These are phyloP conservation scores for Drosophila multiciliata DNA, from an alignment of 2,888 invertebrate species.

Conservation along the genomic window DNA sequence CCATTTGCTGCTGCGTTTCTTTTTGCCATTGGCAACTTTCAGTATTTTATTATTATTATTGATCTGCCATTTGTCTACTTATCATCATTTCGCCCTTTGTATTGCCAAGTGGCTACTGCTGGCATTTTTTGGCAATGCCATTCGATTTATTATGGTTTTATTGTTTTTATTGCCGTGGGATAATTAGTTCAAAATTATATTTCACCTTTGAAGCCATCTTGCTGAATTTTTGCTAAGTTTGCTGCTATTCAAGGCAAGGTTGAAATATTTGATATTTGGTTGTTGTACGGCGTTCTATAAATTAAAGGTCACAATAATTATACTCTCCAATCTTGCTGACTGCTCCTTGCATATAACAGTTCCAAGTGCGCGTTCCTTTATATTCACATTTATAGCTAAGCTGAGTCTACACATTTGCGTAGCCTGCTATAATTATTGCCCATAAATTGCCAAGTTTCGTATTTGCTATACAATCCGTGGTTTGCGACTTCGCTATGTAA, in stretches of 20 bases:
- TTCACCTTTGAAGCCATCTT: slow-evolving; percentile 12
- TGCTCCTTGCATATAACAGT: slow-evolving; percentile 7
- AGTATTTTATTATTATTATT: slow-evolving; percentile 14
- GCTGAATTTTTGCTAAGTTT: slow-evolving; percentile 9
- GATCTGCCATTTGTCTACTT: slow-evolving; percentile 31
- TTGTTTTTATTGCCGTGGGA: slow-evolving; percentile 18
- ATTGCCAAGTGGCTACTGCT: slow-evolving; percentile 7
- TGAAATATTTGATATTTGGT: slow-evolving; percentile 9
- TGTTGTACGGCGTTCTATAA: neutral
- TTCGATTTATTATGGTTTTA: slow-evolving; percentile 32
- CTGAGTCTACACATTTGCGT: neutral
- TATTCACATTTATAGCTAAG: slow-evolving; percentile 13
- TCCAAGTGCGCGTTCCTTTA: neutral
- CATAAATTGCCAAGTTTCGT: slow-evolving; percentile 31
- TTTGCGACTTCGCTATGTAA: slow-evolving; percentile 17
- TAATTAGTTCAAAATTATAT: slow-evolving; percentile 17
- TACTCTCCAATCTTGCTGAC: slow-evolving; percentile 6
- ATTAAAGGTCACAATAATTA: neutral
- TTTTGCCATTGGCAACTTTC: slow-evolving; percentile 23
- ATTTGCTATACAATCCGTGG: slow-evolving; percentile 10
- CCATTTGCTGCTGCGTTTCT: slow-evolving; percentile 17
- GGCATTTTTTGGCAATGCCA: slow-evolving; percentile 24
- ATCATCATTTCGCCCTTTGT: slow-evolving; percentile 12
- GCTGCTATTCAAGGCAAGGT: slow-evolving; percentile 11
- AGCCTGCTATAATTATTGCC: neutral